Evolutionary conservation across 1,140 invertebrate genomes (phyloP).

Genomic region (Eurytemora carolleeae): DNA sequence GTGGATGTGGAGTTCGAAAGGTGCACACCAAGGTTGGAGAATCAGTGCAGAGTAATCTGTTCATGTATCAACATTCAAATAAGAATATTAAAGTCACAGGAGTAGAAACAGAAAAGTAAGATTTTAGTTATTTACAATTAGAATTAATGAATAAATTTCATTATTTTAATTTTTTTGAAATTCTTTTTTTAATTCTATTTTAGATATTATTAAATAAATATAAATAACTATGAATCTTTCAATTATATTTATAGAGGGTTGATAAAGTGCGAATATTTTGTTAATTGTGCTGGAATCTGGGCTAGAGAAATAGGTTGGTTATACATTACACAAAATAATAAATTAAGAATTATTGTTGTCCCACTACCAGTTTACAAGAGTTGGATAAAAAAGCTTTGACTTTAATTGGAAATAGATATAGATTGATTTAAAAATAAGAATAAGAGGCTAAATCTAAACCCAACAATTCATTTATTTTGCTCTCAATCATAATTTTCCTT

Average conservation of each 20-base stretch:
- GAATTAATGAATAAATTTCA: neutral
- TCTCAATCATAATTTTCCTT: too few relatives aligned
- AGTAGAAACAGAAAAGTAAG: slow-evolving; percentile 43
- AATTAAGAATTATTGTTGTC: too few relatives aligned
- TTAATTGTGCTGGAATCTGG: slow-evolving; percentile 33
- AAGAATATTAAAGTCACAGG: slow-evolving; percentile 28
- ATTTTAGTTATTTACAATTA: neutral
- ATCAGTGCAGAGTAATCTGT: neutral
- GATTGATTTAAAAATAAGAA: too few relatives aligned
- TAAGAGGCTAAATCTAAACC: too few relatives aligned
- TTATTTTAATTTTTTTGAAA: neutral
- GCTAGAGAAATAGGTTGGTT: slow-evolving; percentile 26
- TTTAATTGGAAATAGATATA: too few relatives aligned
- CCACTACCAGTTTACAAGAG: too few relatives aligned
- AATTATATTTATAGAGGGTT: slow-evolving; percentile 23
- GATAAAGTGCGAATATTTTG: slow-evolving; percentile 36
- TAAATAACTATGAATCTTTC: too few relatives aligned
- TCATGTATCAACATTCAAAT: neutral
- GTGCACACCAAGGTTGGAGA: slow-evolving; percentile 32
- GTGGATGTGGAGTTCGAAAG: slow-evolving; percentile 36
- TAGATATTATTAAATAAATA: too few relatives aligned
- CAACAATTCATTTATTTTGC: too few relatives aligned
- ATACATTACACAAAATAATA: neutral
- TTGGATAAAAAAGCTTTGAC: too few relatives aligned
- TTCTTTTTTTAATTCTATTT: too few relatives aligned